Conservation (phyloP, 2,113 vertebrate genomes). For the Ciconia maguari region DNA sequence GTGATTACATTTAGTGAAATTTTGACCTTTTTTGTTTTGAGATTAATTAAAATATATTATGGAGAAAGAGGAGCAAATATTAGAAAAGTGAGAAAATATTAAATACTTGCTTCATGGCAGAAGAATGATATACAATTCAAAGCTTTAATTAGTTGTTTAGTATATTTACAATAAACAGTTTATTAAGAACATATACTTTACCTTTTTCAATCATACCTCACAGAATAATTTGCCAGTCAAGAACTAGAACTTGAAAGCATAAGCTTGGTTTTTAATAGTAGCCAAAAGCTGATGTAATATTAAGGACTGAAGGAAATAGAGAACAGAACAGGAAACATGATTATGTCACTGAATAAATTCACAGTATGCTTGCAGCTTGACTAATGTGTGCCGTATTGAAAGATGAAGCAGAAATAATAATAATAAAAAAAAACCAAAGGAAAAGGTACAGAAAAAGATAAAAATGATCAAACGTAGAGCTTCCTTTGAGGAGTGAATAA, state of each 20-base stretch:
- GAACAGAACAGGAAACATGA: not conserved
- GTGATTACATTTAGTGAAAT: not conserved
- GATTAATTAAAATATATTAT: not conserved
- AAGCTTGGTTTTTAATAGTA: not conserved
- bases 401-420: not conserved
- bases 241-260: not conserved
- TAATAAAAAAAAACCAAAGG: not conserved
- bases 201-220: not conserved
- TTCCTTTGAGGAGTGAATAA: not conserved
- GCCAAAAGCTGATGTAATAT: not conserved
- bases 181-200: not conserved
- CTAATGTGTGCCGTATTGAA: not conserved
- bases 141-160: not conserved
- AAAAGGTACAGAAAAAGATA: not conserved
- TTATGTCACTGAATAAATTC: not conserved
- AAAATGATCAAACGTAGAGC: not conserved
- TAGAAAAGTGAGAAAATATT: not conserved
- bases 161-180: not conserved
- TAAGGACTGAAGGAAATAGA: not conserved
- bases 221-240: not conserved
- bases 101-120: not conserved
- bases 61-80: not conserved
- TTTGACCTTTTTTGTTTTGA: not conserved
- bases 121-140: not conserved
- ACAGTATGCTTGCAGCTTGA: not conserved